These are phyloP conservation scores for Glossophaga mutica DNA, from an alignment of 2,797 vertebrate genomes.

Conservation along the genomic window DNA sequence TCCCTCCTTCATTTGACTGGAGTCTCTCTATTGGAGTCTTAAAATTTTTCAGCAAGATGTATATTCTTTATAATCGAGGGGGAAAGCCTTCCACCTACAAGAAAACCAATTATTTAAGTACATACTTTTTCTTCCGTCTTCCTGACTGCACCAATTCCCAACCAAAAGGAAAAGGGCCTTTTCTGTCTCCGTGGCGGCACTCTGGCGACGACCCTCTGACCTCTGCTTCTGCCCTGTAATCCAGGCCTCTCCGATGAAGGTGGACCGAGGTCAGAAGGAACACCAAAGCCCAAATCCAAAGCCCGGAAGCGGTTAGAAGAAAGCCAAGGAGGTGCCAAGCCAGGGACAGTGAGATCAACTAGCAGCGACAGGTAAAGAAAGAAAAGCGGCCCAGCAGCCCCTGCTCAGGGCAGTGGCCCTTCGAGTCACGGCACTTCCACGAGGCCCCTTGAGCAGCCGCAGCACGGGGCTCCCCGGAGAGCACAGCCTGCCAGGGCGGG, in stretches of 20 bases:
- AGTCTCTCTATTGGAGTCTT: neutral
- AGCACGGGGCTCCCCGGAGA: neutral
- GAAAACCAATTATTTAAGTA: neutral
- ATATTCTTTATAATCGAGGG: neutral
- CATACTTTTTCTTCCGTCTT: neutral
- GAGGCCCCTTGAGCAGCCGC: neutral
- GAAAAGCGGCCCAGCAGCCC: neutral
- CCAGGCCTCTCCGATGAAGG: constrained; percentile 92
- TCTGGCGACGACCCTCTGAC: neutral
- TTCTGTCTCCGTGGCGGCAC: neutral
- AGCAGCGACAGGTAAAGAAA: constrained; percentile 91
- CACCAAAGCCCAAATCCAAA: constrained; percentile 87
- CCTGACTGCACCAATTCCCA: neutral
- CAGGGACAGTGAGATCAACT: constrained; percentile 85
- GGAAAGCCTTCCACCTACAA: neutral
- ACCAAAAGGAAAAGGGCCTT: neutral
- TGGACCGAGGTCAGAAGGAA: constrained; percentile 86
- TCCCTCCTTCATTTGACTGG: neutral
- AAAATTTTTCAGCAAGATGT: neutral
- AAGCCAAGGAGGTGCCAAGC: constrained; percentile 87
- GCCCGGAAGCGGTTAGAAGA: constrained; percentile 88
- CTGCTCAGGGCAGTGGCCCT: neutral
- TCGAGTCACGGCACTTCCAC: neutral
- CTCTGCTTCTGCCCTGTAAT: constrained; percentile 59
- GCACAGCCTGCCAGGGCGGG: neutral